Evolutionary conservation across 2,797 vertebrate genomes (phyloP).

Genomic region (Hydrolagus colliei): DNA sequence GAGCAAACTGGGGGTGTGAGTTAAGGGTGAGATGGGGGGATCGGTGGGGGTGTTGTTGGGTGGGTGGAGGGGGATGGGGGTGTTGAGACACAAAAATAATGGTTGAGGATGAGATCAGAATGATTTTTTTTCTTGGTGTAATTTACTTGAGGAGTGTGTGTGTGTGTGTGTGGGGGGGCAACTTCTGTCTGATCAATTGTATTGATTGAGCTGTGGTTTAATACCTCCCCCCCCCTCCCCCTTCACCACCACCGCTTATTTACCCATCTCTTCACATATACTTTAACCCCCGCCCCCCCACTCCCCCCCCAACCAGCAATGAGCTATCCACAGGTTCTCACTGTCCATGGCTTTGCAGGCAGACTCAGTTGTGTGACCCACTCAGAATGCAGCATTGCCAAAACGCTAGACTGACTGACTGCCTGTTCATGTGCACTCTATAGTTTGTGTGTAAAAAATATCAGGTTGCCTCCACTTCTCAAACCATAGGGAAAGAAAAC

Average conservation of each 20-base stretch:
- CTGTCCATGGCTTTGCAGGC: no score
- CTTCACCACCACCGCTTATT: no score
- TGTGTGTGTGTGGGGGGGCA: background rate
- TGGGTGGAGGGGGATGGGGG: no score
- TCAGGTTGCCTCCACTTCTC: slow-evolving; percentile 35
- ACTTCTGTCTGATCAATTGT: background rate
- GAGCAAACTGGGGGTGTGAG: no score
- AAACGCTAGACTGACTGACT: slow-evolving; percentile 11
- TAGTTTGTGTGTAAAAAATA: slow-evolving; percentile 35
- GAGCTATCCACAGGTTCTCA: background rate
- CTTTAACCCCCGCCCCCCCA: no score
- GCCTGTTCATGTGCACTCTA: slow-evolving; percentile 30
- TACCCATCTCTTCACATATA: no score
- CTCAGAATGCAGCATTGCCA: slow-evolving; percentile 18
- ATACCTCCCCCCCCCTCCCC: no score
- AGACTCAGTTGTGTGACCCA: background rate
- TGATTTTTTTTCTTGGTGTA: no score
- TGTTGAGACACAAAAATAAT: no score
- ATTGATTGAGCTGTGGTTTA: background rate
- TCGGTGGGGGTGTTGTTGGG: background rate
- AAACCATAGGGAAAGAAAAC: slow-evolving; percentile 41
- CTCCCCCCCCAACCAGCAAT: background rate
- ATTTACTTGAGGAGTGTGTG: no score
- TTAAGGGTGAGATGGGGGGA: no score
- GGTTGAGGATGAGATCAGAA: no score